Base-by-base conservation (phyloP, 64 coral and sea anemone species). In the Anthopleura sola region DNA sequence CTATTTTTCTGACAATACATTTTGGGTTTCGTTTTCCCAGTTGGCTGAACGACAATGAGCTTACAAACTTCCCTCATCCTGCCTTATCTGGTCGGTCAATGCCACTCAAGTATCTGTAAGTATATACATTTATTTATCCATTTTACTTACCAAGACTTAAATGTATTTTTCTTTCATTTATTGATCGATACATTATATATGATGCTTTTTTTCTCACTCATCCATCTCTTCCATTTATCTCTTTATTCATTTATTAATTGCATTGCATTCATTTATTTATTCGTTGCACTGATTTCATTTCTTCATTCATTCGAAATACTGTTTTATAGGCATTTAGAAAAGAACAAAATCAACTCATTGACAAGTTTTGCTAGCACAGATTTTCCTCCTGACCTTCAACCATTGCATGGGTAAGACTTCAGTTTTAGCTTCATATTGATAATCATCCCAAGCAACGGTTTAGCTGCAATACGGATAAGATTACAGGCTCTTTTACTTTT, bases 51-150 rank as follows among this genome's bases (percentile, higher is more conserved):
- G 69, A 96, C 15, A 96, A 96, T 36, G 84, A 79, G 19, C 78
- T 96, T 44, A 78, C 86, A n/a, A 92, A 83, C 49, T 96, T 96
- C 40, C 94, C 94, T 56, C 94, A 96, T 85, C 90, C 94, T 55
- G 87, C 81, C 13, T 34, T 96, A 21, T 96, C 87, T 40, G 21
- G 32, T 13, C 60, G 93, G 19, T 49, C 76, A 33, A 40, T 56
- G 50, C 54, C 94, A 39, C 32, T 96, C 10, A 92, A 92, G 79
- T 96, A 84, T 78, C 46, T 96, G 94, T 96, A 87, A 96, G 90
- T 86, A 86, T 11, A 7, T 62, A 2, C 23, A 62, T 62, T 62
- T 24, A n/a, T 51, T 37, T 54, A 24, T 21, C 11, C 24, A 37
- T 58, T 54, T 21, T 2, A 79, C 37, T 50, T 21, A 16, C 18